Evolutionary conservation across 2,113 vertebrate species (phyloP), one percentile per base, ranked within the genome.

Genomic region (Chionis minor): DNA sequence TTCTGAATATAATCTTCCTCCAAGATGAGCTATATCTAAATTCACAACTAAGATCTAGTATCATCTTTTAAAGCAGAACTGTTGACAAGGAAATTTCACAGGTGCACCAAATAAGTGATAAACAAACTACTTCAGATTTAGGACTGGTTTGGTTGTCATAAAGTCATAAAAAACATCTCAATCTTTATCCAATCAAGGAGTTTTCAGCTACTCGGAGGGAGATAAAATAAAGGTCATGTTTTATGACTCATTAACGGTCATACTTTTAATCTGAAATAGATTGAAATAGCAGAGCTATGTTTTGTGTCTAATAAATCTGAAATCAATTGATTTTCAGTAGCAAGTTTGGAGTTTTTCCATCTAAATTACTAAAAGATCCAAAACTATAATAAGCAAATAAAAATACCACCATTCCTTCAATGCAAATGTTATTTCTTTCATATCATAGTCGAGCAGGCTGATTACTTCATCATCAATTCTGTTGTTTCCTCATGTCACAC

Each of bases 61-160:
- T 94, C 85, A 54, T 85, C 54, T 92, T 96, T 93, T 96, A 86
- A 96, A 96, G 90, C 79, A 95, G 72, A 92, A 92, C 74, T 95
- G 95, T 97, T 96, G 92, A 97, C 94, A 96, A 87, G 87, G 66
- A 91, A 96, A 97, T 97, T 95, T 97, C 90, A 62, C 96, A 97
- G 96, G 96, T 97, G 96, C 96, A 96, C 54, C 74, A 93, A 94
- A 95, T 81, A 93, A 94, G 77, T 86, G 94, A 96, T 94, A 96
- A 97, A 96, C 96, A 97, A 97, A 97, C 94, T 94, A 96, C 96
- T 97, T 96, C 94, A 96, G 79, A 81, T 96, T 97, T 96, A 94
- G 95, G 96, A 90, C 96, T 88, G 78, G 91, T 91, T 95, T 77
- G 14, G 78, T 91, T 96, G 61, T 59, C 10, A 7, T 82, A 79